Conservation (phyloP, 2,113 vertebrate species). For the Amphilophus citrinellus region DNA sequence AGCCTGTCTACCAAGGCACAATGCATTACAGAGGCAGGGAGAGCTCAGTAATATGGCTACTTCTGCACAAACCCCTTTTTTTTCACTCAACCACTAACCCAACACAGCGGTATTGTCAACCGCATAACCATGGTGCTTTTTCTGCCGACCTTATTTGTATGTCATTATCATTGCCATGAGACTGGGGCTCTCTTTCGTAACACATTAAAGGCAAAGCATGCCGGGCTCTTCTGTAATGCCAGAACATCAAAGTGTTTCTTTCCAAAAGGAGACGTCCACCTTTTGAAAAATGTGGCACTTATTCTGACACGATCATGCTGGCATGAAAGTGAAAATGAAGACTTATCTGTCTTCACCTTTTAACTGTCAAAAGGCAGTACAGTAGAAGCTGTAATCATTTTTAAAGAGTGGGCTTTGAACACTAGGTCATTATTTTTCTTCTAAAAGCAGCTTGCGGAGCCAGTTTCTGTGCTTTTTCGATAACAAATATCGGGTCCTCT, state of each 20-base stretch:
- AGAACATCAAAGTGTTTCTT: slow-evolving; percentile 36
- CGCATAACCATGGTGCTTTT: slow-evolving; percentile 11
- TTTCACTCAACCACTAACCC: background rate
- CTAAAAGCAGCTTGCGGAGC: slow-evolving; percentile 37
- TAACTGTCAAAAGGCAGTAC: slow-evolving; percentile 39
- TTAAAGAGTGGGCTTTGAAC: slow-evolving; percentile 39
- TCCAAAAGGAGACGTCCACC: slow-evolving; percentile 36
- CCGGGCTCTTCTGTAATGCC: slow-evolving; percentile 4
- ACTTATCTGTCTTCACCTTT: slow-evolving; percentile 49
- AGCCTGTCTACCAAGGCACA: slow-evolving; percentile 50
- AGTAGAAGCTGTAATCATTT: slow-evolving; percentile 53
- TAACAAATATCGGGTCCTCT: slow-evolving; percentile 35
- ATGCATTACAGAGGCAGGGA: slow-evolving; percentile 38
- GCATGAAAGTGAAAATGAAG: slow-evolving; percentile 59
- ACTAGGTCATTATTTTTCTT: slow-evolving; percentile 23
- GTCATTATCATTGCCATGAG: slow-evolving; percentile 5
- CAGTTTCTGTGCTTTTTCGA: slow-evolving; percentile 15
- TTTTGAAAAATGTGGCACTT: slow-evolving; percentile 51
- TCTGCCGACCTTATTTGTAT: slow-evolving; percentile 12
- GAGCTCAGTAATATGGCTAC: slow-evolving; percentile 13
- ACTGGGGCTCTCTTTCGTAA: background rate
- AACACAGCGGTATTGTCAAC: slow-evolving; percentile 5
- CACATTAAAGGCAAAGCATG: background rate
- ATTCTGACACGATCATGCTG: slow-evolving; percentile 34
- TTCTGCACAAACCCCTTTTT: slow-evolving; percentile 9